Conservation (phyloP, 2,797 vertebrate species). For the Poecilia picta region DNA sequence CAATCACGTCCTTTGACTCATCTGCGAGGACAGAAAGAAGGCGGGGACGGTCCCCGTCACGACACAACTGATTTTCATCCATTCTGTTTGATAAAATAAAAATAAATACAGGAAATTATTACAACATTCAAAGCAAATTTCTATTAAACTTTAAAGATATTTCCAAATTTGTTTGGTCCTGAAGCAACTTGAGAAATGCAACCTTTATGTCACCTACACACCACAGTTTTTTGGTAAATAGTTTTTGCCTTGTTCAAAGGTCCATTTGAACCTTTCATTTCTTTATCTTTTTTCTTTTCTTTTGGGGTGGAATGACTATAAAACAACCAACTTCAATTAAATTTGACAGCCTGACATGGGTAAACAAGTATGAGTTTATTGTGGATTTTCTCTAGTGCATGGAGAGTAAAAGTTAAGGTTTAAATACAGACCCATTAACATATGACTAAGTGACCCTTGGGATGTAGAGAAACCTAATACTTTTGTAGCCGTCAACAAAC, state of each 20-base stretch:
- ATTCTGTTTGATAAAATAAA: background rate
- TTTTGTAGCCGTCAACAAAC: background rate
- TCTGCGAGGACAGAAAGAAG: conserved; percentile 1
- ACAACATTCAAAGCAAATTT: background rate
- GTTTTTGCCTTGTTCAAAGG: background rate
- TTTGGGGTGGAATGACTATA: background rate
- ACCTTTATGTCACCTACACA: background rate
- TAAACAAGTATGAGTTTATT: background rate
- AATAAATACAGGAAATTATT: background rate
- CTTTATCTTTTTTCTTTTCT: background rate
- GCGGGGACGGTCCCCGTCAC: conserved; percentile 23
- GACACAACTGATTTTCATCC: background rate
- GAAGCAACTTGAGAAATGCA: background rate
- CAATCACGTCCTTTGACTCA: conserved; percentile 61
- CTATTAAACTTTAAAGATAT: background rate
- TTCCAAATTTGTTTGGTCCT: background rate
- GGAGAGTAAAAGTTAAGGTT: background rate
- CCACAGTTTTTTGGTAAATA: background rate
- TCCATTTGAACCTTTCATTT: background rate
- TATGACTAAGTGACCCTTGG: background rate
- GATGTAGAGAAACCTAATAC: background rate
- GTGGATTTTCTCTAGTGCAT: background rate
- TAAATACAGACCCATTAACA: background rate
- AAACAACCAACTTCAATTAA: background rate
- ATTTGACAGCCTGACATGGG: background rate